Evolutionary conservation across 2,113 vertebrate genomes (phyloP), one percentile per base, ranked within the genome.

Genomic region (Zosterops lateralis): DNA sequence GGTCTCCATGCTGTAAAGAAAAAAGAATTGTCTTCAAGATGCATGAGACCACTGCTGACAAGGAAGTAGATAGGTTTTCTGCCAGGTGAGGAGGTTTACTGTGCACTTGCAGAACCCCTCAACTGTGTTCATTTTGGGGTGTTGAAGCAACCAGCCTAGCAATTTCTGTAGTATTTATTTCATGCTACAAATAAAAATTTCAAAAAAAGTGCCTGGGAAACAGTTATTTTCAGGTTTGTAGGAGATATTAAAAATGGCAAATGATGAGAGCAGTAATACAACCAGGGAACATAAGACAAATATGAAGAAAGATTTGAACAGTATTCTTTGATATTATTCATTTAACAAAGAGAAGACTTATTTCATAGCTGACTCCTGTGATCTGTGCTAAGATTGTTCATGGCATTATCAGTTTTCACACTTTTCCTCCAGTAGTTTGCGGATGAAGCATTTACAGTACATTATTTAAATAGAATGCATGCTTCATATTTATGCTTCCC

Each of bases 401-500:
- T 57, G n/a, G 12, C 53, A 80, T 40, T 17, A 38, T 77, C 66
- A 32, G 17, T 62, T 94, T 84, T 93, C 67, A 71, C 21, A 32
- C n/a, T 81, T 86, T 56, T 56, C 54, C 44, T 77, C 31, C 14
- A 47, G 28, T 60, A 80, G n/a, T 93, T 90, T 25, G 1, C 26
- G 24, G 38, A 40, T 31, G 50, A 83, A 73, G 72, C 60, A 40
- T 86, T 76, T 86, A 44, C 31, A 70, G 65, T 44, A 42, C 34
- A 36, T 77, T 87, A 77, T 95, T 95, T 94, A 78, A 94, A 92
- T 38, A 80, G 48, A 82, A 47, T 26, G 14, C 19, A 2, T 44
- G 68, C 32, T 94, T 91, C 14, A 1, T 93, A 77, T 67, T 95
- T 75, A 64, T 92, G 74, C 47, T 96, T 81, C 77, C 67, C 74